Conservation (phyloP, 2,888 invertebrate species). For the Myathropa florea region DNA sequence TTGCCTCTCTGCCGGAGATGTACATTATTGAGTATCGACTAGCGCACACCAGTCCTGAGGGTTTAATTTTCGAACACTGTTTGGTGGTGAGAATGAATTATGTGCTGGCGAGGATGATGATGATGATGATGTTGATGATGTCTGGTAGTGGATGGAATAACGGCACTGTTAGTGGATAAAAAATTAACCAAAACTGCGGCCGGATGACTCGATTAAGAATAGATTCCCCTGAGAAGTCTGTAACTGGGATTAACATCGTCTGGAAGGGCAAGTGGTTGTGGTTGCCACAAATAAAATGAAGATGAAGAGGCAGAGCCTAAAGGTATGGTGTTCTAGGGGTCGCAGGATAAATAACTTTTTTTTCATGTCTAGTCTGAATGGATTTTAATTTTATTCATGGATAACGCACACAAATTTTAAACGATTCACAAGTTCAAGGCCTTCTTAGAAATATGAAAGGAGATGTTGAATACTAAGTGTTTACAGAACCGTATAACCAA, state of each 20-base stretch:
- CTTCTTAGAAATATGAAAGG: no score
- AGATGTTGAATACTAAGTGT: no score
- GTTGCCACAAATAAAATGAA: background rate
- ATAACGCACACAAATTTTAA: no score
- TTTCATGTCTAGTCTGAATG: background rate
- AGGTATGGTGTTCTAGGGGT: background rate
- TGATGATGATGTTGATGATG: constrained; percentile 22
- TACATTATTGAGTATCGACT: constrained; percentile 59
- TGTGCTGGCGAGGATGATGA: constrained; percentile 44
- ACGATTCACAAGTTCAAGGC: no score
- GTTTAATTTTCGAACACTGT: constrained; percentile 57
- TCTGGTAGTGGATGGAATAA: background rate
- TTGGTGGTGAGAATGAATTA: constrained; percentile 44
- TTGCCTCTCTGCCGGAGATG: constrained; percentile 20
- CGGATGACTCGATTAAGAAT: constrained; percentile 35
- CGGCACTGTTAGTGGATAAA: background rate
- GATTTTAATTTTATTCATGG: no score
- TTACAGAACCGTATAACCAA: no score
- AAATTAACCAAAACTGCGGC: constrained; percentile 39
- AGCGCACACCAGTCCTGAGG: constrained; percentile 49
- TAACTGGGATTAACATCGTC: constrained; percentile 22
- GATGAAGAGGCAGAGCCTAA: background rate
- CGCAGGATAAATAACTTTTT: background rate
- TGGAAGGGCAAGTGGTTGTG: background rate
- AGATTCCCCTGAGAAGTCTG: constrained; percentile 18